Percentiles rank a stretch among this genome's conserved stretches.
Evolutionary conservation across 2,113 vertebrate genomes (phyloP).

Genomic region (Tragelaphus scriptus): DNA sequence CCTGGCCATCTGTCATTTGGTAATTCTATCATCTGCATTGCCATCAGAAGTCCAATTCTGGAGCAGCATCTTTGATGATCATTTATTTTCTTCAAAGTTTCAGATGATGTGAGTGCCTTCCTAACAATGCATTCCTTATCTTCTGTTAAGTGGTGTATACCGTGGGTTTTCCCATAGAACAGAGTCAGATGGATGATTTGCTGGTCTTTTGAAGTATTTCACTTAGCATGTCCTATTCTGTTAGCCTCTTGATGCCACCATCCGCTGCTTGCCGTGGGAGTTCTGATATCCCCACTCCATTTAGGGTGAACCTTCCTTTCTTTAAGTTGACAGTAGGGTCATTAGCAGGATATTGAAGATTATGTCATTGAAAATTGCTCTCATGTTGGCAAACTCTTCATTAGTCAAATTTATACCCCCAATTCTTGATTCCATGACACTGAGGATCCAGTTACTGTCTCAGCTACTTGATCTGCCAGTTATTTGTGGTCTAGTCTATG

Average conservation of each 20-base stretch:
- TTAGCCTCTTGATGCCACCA: neutral
- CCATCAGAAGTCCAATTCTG: neutral
- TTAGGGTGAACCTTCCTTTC: neutral
- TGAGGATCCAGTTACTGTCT: neutral
- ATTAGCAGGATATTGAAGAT: neutral
- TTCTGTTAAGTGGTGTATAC: neutral
- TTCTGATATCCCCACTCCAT: neutral
- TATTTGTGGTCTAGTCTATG: neutral
- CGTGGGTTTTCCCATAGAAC: neutral
- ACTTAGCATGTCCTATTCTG: neutral
- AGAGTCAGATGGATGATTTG: neutral
- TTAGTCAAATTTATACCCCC: neutral
- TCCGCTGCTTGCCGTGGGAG: neutral
- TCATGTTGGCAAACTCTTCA: neutral
- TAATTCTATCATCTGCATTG: neutral
- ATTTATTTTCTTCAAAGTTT: neutral
- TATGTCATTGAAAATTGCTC: neutral
- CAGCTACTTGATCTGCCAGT: neutral
- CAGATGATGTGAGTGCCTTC: neutral
- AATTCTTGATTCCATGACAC: neutral
- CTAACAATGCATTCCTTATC: neutral
- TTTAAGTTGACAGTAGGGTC: neutral
- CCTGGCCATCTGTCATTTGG: neutral
- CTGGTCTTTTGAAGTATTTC: neutral
- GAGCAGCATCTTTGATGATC: neutral